A percentile compares a stretch with the other conserved stretches of the same genome.
Conservation (phyloP, 1,140 invertebrate genomes). For the Drosophila jambulina region DNA sequence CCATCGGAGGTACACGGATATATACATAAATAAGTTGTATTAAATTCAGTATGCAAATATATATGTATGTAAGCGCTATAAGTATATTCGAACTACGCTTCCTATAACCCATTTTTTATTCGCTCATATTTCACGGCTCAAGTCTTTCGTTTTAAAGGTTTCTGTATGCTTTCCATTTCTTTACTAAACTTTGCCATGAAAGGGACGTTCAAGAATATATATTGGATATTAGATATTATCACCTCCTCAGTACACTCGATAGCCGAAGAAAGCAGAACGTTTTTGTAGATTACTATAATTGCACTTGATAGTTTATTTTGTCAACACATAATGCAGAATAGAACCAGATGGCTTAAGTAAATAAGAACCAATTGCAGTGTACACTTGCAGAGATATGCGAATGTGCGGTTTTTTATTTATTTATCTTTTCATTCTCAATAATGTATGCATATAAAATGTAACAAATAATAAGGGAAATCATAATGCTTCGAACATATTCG, state of each 20-base stretch:
- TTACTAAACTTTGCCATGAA: slow-evolving; percentile 15
- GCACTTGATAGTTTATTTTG: slow-evolving; percentile 69
- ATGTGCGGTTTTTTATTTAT: slow-evolving; percentile 57
- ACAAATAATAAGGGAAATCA: slow-evolving; percentile 74
- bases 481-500: slow-evolving; percentile 54
- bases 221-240: slow-evolving; percentile 13
- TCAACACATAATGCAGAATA: background rate
- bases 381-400: slow-evolving; percentile 51
- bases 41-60: slow-evolving; percentile 60
- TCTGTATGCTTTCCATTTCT: slow-evolving; percentile 26
- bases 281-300: slow-evolving; percentile 75
- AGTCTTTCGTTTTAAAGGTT: slow-evolving; percentile 75
- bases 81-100: slow-evolving; percentile 29
- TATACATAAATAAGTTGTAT: slow-evolving; percentile 44
- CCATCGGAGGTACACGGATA: slow-evolving; percentile 55
- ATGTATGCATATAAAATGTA: slow-evolving; percentile 74
- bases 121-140: slow-evolving; percentile 46
- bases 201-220: background rate
- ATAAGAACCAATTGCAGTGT: slow-evolving; percentile 23
- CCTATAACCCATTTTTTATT: slow-evolving; percentile 27
- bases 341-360: background rate
- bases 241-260: slow-evolving; percentile 26
- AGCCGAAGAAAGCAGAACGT: slow-evolving; percentile 73
- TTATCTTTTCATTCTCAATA: slow-evolving; percentile 69
- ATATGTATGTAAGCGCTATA: slow-evolving; percentile 40